phyloP scores from a whole-genome alignment of 2,888 invertebrate species.

The Ectobius pallidus region DNA sequence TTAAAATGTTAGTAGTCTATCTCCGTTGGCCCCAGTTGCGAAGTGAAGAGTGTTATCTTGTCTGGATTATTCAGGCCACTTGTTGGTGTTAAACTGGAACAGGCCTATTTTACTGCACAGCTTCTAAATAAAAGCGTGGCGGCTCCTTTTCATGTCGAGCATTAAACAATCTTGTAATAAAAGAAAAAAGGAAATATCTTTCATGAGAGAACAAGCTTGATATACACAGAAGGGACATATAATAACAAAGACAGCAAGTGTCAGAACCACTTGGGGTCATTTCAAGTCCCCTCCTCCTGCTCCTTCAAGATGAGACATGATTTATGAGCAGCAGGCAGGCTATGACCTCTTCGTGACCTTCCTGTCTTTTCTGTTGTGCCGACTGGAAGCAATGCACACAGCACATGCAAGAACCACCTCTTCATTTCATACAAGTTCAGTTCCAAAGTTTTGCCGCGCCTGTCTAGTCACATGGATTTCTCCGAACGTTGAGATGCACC shows the following conservation, averaged over 20 bases:
- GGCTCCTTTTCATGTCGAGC: too few species aligned
- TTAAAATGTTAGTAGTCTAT: too few species aligned
- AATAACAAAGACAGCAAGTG: slow-evolving; percentile 7
- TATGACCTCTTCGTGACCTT: slow-evolving; percentile 1
- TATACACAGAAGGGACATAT: background rate
- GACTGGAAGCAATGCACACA: background rate
- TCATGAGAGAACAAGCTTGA: background rate
- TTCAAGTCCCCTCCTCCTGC: background rate
- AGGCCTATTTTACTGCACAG: too few species aligned
- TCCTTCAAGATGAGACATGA: slow-evolving; percentile 2
- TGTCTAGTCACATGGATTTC: background rate
- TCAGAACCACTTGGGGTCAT: slow-evolving; percentile 4
- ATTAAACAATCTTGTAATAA: too few species aligned
- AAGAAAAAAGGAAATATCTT: too few species aligned
- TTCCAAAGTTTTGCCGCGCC: background rate
- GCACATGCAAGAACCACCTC: background rate
- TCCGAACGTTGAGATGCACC: background rate
- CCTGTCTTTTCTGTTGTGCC: slow-evolving; percentile 9
- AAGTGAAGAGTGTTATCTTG: too few species aligned
- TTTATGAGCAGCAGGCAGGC: background rate
- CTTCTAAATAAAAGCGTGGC: too few species aligned
- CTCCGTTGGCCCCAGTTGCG: too few species aligned
- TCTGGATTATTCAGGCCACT: too few species aligned
- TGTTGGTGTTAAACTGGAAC: too few species aligned
- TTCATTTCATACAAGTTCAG: slow-evolving; percentile 2